A percentile compares a stretch with the other conserved stretches of the same genome.
Evolutionary conservation across 1,140 invertebrate species (phyloP).

Genomic region (Aculops lycopersici): DNA sequence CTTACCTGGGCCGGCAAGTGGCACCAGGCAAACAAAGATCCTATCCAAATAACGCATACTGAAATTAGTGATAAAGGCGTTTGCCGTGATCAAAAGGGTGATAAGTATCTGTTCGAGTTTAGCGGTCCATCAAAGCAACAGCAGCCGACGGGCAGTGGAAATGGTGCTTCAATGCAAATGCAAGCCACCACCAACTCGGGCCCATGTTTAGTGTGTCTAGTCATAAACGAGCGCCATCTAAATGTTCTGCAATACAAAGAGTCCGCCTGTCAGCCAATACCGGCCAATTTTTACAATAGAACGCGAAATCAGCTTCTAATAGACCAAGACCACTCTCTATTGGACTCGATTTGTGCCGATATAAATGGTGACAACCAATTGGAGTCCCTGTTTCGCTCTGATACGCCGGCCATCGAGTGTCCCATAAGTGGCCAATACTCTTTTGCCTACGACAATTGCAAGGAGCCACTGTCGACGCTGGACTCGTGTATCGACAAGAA

Average conservation of each 20-base stretch:
- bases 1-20: slow-evolving; percentile 10
- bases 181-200: not conserved
- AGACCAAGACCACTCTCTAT: not conserved
- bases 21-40: slow-evolving; percentile 11
- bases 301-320: not conserved
- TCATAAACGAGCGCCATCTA: slow-evolving; percentile 60
- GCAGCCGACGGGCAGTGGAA: too few relatives aligned
- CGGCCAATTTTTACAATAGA: not conserved
- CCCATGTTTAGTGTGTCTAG: slow-evolving; percentile 30
- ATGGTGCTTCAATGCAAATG: too few relatives aligned
- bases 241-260: slow-evolving; percentile 83
- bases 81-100: slow-evolving; percentile 30
- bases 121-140: too few relatives aligned
- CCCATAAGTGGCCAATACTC: slow-evolving; percentile 20
- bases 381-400: slow-evolving; percentile 12
- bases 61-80: slow-evolving; percentile 28
- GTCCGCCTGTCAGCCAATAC: slow-evolving; percentile 10
- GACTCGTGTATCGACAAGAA: slow-evolving; percentile 50
- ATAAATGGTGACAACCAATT: slow-evolving; percentile 14
- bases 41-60: slow-evolving; percentile 8
- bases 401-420: slow-evolving; percentile 15
- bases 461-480: slow-evolving; percentile 32
- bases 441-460: slow-evolving; percentile 53
- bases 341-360: slow-evolving; percentile 10
- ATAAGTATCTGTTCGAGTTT: slow-evolving; percentile 38